Evolutionary conservation across 2,113 vertebrate genomes (phyloP).

Genomic region (Vidua chalybeata): DNA sequence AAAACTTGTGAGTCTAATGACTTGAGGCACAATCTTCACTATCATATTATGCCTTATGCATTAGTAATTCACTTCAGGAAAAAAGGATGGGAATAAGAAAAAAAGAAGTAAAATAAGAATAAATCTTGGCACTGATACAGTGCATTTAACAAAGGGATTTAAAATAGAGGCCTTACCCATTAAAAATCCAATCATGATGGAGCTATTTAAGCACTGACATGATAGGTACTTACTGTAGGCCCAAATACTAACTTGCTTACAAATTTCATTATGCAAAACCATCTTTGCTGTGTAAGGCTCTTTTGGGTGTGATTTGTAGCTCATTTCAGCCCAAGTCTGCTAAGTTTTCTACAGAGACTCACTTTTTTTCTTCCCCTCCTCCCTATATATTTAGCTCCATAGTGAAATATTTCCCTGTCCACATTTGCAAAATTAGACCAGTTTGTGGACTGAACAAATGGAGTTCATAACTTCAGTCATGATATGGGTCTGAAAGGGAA

Average conservation of each 20-base stretch:
- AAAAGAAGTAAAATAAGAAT: background rate
- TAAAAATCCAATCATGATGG: background rate
- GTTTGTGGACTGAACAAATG: background rate
- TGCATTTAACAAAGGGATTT: background rate
- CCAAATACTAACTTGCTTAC: background rate
- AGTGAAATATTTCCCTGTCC: background rate
- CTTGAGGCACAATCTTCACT: background rate
- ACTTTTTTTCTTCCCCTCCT: rapidly evolving
- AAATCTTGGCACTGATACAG: background rate
- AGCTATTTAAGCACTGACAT: background rate
- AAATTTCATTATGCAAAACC: background rate
- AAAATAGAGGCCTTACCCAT: background rate
- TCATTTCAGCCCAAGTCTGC: background rate
- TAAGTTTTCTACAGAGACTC: background rate
- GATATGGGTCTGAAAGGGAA: background rate
- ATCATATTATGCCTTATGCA: background rate
- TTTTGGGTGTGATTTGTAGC: background rate
- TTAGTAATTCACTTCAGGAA: background rate
- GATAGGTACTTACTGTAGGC: background rate
- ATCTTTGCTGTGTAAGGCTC: background rate
- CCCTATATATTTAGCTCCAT: background rate
- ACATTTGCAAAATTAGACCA: background rate
- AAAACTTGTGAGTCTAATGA: background rate
- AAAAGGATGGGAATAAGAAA: background rate
- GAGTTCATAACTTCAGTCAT: background rate